Percentiles rank a stretch among this genome's conserved stretches.
These are phyloP conservation scores for Heteronetta atricapilla DNA, from an alignment of 2,113 vertebrate genomes.

Conservation along the genomic window DNA sequence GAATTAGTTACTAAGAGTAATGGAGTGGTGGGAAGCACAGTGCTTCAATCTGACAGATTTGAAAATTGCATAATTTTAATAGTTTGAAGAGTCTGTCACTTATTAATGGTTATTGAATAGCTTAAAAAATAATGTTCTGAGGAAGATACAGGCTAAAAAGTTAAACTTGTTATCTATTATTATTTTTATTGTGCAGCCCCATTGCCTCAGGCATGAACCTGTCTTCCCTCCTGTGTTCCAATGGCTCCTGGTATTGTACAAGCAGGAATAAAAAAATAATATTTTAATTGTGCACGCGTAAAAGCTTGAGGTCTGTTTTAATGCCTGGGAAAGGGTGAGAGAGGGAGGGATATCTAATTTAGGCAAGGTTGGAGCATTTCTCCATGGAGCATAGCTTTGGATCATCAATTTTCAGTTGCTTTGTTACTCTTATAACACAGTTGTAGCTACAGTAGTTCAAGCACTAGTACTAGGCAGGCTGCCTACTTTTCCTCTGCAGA, in stretches of 20 bases:
- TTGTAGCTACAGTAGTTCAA: not conserved
- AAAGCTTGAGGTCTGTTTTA: not conserved
- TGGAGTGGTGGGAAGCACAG: conserved; percentile 24
- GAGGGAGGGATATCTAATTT: not conserved
- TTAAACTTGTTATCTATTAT: not conserved
- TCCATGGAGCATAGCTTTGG: not conserved
- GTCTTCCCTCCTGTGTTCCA: not conserved
- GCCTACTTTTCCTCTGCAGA: not conserved
- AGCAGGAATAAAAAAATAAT: not conserved
- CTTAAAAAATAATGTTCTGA: not conserved
- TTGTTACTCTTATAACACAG: not conserved
- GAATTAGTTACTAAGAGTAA: conserved; percentile 37
- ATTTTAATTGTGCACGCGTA: not conserved
- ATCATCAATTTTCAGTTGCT: not conserved
- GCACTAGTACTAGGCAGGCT: not conserved
- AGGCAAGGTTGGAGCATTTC: not conserved
- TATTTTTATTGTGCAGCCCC: not conserved
- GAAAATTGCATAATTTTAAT: conserved; percentile 25
- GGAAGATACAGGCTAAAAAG: not conserved
- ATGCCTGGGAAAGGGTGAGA: not conserved
- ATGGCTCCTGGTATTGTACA: not conserved
- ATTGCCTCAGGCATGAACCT: not conserved
- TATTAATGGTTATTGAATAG: not conserved
- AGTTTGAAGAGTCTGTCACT: conserved; percentile 34
- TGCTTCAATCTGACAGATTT: not conserved